Conservation (phyloP, 1,140 invertebrate genomes). For the Heliothis virescens region DNA sequence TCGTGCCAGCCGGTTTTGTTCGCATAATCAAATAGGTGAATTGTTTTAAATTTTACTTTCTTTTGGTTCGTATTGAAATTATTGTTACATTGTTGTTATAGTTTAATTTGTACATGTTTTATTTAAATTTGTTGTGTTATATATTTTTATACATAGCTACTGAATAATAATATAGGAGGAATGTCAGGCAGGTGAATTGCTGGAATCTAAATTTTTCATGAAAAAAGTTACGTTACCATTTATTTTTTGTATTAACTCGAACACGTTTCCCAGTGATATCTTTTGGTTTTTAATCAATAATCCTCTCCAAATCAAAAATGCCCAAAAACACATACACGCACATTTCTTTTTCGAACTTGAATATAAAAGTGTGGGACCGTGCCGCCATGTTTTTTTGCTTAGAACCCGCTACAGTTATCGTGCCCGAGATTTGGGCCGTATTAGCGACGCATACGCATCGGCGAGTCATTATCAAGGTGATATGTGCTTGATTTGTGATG, state of each 20-base stretch:
- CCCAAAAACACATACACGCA: constrained; percentile 16
- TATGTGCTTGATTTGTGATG: constrained; percentile 32
- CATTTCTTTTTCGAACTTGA: neutral
- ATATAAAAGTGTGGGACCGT: constrained; percentile 20
- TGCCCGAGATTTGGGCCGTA: constrained; percentile 52
- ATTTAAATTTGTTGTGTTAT: neutral
- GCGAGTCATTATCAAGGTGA: constrained; percentile 43
- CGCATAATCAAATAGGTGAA: constrained; percentile 43
- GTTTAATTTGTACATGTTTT: neutral
- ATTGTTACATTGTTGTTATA: constrained; percentile 22
- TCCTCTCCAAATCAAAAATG: neutral
- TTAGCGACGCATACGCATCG: constrained; percentile 44
- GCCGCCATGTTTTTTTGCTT: constrained; percentile 58
- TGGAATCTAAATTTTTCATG: neutral
- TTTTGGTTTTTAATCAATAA: neutral
- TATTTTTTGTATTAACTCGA: too few species aligned
- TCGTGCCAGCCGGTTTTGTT: constrained; percentile 55
- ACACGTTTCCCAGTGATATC: too few species aligned
- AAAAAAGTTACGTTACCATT: too few species aligned
- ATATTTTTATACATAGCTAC: neutral
- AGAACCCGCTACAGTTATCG: constrained; percentile 61
- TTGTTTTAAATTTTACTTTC: constrained; percentile 39
- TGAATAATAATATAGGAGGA: neutral
- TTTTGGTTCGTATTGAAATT: constrained; percentile 30
- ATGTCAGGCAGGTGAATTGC: neutral